Conservation (phyloP, 2,797 vertebrate species). For the Poecile montanus region DNA sequence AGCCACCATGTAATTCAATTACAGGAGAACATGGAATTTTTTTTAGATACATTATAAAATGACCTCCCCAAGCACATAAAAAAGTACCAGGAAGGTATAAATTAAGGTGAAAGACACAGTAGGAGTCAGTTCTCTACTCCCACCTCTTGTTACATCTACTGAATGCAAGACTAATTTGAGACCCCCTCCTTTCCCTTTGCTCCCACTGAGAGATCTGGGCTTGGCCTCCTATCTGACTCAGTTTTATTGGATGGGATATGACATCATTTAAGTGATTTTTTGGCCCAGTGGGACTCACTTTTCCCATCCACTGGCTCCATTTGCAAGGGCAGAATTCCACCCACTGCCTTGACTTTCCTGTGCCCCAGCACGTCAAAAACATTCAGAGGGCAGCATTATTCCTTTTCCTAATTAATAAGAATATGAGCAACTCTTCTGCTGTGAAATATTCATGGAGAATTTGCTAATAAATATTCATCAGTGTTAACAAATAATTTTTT, state of each 20-base stretch:
- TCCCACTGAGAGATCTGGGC: neutral
- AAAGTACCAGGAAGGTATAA: slow-evolving; percentile 1
- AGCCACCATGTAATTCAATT: neutral
- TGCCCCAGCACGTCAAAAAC: neutral
- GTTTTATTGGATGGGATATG: neutral
- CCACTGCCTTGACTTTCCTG: neutral
- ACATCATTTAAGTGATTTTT: slow-evolving; percentile 20
- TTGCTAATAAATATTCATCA: slow-evolving; percentile 64
- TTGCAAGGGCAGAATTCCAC: neutral
- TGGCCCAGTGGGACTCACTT: slow-evolving; percentile 16
- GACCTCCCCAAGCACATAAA: neutral
- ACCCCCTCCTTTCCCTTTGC: neutral
- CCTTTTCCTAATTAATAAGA: slow-evolving; percentile 37
- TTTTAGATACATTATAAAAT: neutral
- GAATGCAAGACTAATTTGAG: neutral
- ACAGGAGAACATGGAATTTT: neutral
- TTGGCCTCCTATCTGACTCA: slow-evolving; percentile 29
- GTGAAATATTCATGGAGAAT: slow-evolving; percentile 44
- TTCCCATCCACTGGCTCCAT: neutral
- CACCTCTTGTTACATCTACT: neutral
- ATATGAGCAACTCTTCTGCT: neutral
- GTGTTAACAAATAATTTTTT: slow-evolving; percentile 55
- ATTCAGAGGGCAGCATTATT: slow-evolving; percentile 23
- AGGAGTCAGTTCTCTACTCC: slow-evolving; percentile 1
- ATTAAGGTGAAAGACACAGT: slow-evolving; percentile 37